These are phyloP conservation scores for Ptychoptera contaminata DNA, from an alignment of 2,888 invertebrate species.

Conservation along the genomic window DNA sequence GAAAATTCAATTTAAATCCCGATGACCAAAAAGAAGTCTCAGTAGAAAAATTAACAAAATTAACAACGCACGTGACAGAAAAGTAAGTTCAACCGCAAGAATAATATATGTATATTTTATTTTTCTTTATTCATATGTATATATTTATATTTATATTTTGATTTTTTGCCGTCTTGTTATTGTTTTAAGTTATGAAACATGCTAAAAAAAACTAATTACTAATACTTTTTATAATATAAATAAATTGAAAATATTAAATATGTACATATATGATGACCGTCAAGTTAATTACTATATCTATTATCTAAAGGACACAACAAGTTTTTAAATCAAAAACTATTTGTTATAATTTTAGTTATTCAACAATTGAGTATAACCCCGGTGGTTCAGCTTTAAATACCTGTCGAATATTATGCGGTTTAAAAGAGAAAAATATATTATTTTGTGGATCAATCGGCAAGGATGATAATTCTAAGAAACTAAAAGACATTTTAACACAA, in stretches of 20 bases:
- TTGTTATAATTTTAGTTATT: neutral
- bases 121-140: neutral
- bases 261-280: no score
- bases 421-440: constrained; percentile 24
- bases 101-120: neutral
- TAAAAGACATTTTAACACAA: constrained; percentile 26
- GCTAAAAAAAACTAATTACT: no score
- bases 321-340: neutral
- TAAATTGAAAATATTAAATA: no score
- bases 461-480: constrained; percentile 30
- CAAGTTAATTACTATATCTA: neutral
- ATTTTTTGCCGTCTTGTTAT: no score
- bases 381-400: constrained; percentile 38
- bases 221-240: no score
- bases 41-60: constrained; percentile 3
- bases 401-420: constrained; percentile 25
- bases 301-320: neutral
- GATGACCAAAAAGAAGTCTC: constrained; percentile 8
- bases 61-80: constrained; percentile 2
- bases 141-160: no score
- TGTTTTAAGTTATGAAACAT: no score
- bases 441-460: constrained; percentile 38
- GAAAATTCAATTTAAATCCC: neutral
- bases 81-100: neutral
- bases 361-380: neutral